These are phyloP conservation scores for Ceratitis capitata DNA, from an alignment of 1,140 invertebrate genomes.

Conservation along the genomic window DNA sequence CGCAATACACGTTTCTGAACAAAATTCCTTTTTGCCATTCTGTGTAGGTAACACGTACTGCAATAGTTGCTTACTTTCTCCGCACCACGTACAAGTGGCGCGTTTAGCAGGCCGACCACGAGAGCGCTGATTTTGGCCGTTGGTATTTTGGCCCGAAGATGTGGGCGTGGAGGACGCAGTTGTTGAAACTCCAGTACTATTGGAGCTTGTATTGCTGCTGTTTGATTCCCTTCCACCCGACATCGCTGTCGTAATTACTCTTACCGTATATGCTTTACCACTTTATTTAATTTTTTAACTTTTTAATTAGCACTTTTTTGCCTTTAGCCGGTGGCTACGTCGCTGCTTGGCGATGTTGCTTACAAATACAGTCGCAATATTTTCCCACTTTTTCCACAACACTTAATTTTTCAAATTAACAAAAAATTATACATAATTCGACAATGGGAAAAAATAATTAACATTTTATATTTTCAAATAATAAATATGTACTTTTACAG, in stretches of 20 bases:
- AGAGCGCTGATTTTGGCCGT: constrained; percentile 57
- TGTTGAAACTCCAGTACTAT: constrained; percentile 41
- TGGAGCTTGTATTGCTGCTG: constrained; percentile 43
- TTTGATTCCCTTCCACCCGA: constrained; percentile 59
- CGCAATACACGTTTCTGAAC: constrained; percentile 86
- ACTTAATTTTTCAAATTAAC: neutral
- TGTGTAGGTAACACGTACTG: constrained; percentile 88
- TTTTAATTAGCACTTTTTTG: neutral
- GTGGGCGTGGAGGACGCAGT: constrained; percentile 47
- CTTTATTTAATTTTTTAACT: neutral
- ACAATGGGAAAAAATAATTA: neutral
- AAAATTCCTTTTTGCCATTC: constrained; percentile 91
- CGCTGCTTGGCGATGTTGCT: neutral
- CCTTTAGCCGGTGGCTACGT: neutral
- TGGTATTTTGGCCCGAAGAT: constrained; percentile 46
- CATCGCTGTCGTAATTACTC: constrained; percentile 45
- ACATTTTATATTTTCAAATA: neutral
- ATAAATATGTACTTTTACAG: neutral
- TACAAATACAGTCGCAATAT: neutral
- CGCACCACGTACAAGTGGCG: constrained; percentile 84
- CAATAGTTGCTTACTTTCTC: constrained; percentile 80
- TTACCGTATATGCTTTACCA: neutral
- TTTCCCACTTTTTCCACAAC: neutral
- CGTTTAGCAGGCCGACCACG: constrained; percentile 81
- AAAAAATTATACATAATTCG: too few relatives aligned